A percentile compares a stretch with the other conserved stretches of the same genome.
These are phyloP conservation scores for Corythornis madagascariensis DNA, from an alignment of 2,113 vertebrate species.

Conservation along the genomic window DNA sequence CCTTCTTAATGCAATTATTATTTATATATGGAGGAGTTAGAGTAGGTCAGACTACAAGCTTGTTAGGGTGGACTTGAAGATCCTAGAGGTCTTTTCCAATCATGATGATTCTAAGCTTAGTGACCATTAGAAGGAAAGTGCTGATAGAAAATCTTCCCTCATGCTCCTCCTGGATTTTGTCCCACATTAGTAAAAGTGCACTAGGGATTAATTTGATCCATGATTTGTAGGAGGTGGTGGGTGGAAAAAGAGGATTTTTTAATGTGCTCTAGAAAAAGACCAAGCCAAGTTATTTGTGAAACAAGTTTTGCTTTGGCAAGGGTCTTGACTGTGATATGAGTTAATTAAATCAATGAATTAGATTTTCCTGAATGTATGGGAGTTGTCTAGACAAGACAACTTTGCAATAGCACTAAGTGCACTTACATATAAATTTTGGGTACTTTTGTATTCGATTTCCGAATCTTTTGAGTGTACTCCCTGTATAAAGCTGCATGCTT, in stretches of 20 bases:
- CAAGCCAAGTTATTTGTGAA: background rate
- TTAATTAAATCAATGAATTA: background rate
- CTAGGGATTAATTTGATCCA: background rate
- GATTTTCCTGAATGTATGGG: background rate
- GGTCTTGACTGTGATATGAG: background rate
- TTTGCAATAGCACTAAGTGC: background rate
- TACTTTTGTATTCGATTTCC: background rate
- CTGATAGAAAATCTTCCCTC: background rate
- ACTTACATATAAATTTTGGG: background rate
- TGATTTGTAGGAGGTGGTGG: background rate
- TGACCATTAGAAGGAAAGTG: background rate
- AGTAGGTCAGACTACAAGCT: background rate
- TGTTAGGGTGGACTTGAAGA: too few species aligned
- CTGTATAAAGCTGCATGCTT: background rate
- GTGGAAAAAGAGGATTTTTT: background rate
- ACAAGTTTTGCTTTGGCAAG: background rate
- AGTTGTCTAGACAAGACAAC: background rate
- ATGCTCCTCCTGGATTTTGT: background rate
- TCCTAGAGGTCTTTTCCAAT: too few species aligned
- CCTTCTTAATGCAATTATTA: background rate
- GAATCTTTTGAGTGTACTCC: background rate
- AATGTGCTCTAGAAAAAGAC: background rate
- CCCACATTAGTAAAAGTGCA: background rate
- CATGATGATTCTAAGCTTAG: background rate
- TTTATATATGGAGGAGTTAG: background rate